Evolutionary conservation across 2,888 invertebrate species (phyloP).

Genomic region (Drosophila diplacantha): DNA sequence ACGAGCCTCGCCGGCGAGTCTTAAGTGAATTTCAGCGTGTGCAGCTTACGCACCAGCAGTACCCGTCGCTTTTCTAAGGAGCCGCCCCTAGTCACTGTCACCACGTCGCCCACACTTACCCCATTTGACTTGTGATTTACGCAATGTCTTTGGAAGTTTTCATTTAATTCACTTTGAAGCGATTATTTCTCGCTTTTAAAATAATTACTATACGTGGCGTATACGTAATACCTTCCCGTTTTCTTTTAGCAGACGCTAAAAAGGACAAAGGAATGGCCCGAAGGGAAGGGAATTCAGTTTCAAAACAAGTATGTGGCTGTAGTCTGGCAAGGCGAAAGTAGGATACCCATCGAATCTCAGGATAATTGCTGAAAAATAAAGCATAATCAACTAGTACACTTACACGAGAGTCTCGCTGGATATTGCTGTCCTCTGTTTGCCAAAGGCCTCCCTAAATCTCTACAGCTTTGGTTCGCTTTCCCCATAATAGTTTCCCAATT

Average conservation of each 20-base stretch:
- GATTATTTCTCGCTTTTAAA: conserved; percentile 52
- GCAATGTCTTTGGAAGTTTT: conserved; percentile 61
- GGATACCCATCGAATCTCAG: not conserved
- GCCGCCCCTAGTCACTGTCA: conserved; percentile 4
- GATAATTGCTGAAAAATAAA: not conserved
- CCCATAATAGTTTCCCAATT: not conserved
- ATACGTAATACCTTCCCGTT: conserved; percentile 41
- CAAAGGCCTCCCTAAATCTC: not conserved
- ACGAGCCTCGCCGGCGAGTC: conserved; percentile 44
- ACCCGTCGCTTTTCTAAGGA: not conserved
- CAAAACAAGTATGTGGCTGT: not conserved
- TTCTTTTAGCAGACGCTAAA: conserved; percentile 5
- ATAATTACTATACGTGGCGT: conserved; percentile 49
- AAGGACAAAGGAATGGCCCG: not conserved
- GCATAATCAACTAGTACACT: not conserved
- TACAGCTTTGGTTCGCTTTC: not conserved
- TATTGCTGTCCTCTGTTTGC: not conserved
- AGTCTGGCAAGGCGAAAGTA: not conserved
- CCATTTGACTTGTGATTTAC: conserved; percentile 55
- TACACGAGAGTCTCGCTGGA: no score
- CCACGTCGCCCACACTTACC: not conserved
- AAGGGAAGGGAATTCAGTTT: no score
- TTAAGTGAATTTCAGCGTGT: conserved; percentile 66
- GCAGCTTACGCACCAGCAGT: conserved; percentile 47
- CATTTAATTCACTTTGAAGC: conserved; percentile 66